Evolutionary conservation across 1,140 invertebrate species (phyloP), one percentile per base, ranked within the genome.

Genomic region (Ectropis grisescens): DNA sequence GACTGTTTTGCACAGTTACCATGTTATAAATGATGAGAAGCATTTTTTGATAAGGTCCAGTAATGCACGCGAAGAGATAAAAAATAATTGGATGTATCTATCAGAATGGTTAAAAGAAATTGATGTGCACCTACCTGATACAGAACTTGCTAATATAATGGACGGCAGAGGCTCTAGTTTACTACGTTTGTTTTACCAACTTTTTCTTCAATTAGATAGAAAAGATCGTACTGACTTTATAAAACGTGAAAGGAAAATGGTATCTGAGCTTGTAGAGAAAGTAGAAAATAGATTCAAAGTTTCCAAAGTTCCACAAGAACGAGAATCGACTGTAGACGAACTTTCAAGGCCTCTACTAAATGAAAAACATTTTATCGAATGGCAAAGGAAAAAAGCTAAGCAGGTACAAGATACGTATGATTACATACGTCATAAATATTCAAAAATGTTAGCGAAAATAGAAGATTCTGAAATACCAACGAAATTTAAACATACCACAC

Each of bases 121-220:
- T 1, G 76, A 82, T 27, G 74, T 88, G 8, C 52, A 69, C 4
- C 55, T 84, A 35, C 62, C 54, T 27, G 72, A 84, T n/a, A 51
- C 66, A 5, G 82, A 83, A 29, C 48, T 87, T 27, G 43, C 62
- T 1, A 79, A 78, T 23, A 80, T 87, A 3, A 82, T 82, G 29
- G 58, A 82, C 22, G 83, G 83, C 5, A 82, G 81, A 36, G 82
- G 82, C 11, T 74, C 75, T 6, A 54, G 76, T 0, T 55, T 85
- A 8, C 49, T 87, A 9, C 76, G 83, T 8, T 48, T 89, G 6
- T 85, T 88, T 50, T 88, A 87, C 60, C 81, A 86, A 59, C 47
- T 88, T 8, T 88, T 85, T 51, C 58, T 88, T 10, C 69, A 72
- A 40, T 62, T 89, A n/a, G 84, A 87, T 29, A 82, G 82, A 43